Evolutionary conservation across 2,888 invertebrate genomes (phyloP), one percentile per base, ranked within the genome.

Genomic region (Napeogenes inachia): DNA sequence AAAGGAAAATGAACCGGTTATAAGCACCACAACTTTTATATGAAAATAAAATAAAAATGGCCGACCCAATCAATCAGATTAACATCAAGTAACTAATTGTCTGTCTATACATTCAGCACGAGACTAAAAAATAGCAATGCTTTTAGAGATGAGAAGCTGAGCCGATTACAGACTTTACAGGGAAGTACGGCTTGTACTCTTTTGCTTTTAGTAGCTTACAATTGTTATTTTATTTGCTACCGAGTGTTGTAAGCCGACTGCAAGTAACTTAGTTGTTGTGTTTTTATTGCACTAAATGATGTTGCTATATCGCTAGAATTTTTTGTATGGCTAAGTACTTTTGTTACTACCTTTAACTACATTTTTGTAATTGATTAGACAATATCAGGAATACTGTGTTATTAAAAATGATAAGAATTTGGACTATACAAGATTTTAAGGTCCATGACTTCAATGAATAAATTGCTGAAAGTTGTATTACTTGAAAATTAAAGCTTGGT

Each of bases 141-240:
- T 50, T 50, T 50, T 50, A 30, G 50, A 50, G 50, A 50, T 12
- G 50, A 50, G 50, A 10, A 50, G 50, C 61, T 60, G 58, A 67
- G 62, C 63, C 64, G 68, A 65, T 64, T 68, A 68, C 45, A 57
- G 55, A 54, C 42, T 57, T 59, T 42, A 32, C 56, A 13, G 53
- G 30, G 13, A 62, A 58, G 38, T 56, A 46, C 38, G 50, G 59
- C 38, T 54, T 56, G 62, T 59, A 56, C 53, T 56, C 45, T 60
- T 60, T 13, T 35, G 57, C 62, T 56, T 59, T 62, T 62, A 62
- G 59, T 53, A 53, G 33, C 46, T 54, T 46, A 50, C 35, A 45
- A 38, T n/a, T 56, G 38, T 46, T 45, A 53, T 56, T 62, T 56
- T 59, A 59, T 42, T 59, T 56, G 13, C 45, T 50, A 53, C 59